Evolutionary conservation across 2,113 vertebrate species (phyloP), one percentile per base, ranked within the genome.

Genomic region (Anoplopoma fimbria): DNA sequence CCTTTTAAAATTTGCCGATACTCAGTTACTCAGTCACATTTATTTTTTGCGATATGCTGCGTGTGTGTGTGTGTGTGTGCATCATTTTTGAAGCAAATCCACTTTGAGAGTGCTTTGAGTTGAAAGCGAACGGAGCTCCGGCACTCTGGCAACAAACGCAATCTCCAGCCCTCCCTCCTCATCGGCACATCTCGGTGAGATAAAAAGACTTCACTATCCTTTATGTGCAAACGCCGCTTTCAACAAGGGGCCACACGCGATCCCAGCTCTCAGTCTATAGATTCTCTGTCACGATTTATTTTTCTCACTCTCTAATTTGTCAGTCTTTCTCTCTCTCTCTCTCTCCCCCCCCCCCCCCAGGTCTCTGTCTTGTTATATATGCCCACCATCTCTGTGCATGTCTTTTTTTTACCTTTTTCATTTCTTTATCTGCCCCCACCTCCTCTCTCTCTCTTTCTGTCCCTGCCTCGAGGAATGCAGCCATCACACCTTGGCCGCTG

Each of bases 281-380:
- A 91, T 93, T 92, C 89, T 75, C 80, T 89, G 79, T 90, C 77
- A 19, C 65, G 47, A 77, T 87, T 84, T 85, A 61, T 69, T 87
- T 87, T 83, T 74, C 19, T 33, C 77, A 47, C 38, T 65, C 79
- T 81, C 83, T 86, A 88, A 89, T 90, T 92, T 88, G 86, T 92
- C 88, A 62, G 61, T 81, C 61, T 86, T 69, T 77, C 61, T 77
- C 33, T n/a, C 64, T 82, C 69, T 86, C 70, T 75, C 64, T 77
- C n/a, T n/a, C n/a, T n/a, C n/a, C n/a, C n/a, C n/a, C n/a, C n/a
- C n/a, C n/a, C 29, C 62, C 57, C 62, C 36, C 70, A 27, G 69
- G 61, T 83, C 79, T 75, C 58, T 40, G 27, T 77, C 49, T 84
- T 73, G 90, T 86, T 74, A 55, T 73, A 67, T 62, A 58, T 75